Percentiles rank a stretch among this genome's conserved stretches.
Evolutionary conservation across 2,113 vertebrate species (phyloP).

Genomic region (Nothoprocta pentlandii): DNA sequence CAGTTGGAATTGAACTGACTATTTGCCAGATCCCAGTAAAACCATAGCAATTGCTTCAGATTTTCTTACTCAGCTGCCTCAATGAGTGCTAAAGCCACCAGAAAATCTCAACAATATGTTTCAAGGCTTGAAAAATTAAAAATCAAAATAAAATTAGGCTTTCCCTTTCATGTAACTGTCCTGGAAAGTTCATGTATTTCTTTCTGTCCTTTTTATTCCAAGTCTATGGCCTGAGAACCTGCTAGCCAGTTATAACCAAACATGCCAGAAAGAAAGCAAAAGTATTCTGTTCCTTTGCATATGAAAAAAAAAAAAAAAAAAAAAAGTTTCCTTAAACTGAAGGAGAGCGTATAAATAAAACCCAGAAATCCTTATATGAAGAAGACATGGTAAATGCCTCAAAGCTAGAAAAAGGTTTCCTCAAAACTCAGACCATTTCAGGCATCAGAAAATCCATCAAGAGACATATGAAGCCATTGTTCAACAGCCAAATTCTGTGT

Average conservation of each 20-base stretch:
- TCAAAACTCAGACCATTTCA: not conserved
- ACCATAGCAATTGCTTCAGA: slow-evolving; percentile 47
- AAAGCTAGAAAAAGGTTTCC: not conserved
- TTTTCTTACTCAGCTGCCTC: not conserved
- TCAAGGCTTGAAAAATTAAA: slow-evolving; percentile 4
- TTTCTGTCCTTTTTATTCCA: not conserved
- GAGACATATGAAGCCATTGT: not conserved
- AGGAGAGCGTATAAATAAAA: fast-evolving
- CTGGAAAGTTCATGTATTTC: not conserved
- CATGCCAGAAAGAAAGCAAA: not conserved
- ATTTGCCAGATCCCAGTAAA: slow-evolving; percentile 28
- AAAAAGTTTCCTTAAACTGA: not conserved
- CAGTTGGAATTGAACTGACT: slow-evolving; percentile 29
- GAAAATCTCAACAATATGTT: not conserved
- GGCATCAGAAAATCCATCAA: not conserved
- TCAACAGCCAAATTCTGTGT: not conserved
- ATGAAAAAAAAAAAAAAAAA: not conserved
- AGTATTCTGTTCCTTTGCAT: not conserved
- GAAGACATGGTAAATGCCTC: not conserved
- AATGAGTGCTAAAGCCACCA: not conserved
- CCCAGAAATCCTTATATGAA: not conserved
- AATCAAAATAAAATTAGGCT: not conserved
- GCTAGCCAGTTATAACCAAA: not conserved
- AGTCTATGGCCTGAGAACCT: not conserved
- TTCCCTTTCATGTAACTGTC: not conserved